Conservation (phyloP, 2,888 invertebrate species). For the Odontomyia ornata region DNA sequence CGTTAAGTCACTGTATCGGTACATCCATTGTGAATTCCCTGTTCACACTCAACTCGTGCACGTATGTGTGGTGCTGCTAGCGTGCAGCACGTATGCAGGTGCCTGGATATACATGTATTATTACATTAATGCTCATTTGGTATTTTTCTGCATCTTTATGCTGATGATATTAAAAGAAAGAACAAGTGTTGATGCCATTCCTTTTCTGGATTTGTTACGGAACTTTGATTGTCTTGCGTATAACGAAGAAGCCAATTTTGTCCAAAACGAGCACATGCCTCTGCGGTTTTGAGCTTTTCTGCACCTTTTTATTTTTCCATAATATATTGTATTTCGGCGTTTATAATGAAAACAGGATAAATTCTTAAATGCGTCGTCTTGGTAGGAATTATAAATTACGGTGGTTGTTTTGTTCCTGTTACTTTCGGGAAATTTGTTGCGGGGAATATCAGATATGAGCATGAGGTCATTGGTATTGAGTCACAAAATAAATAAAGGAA, state of each 20-base stretch:
- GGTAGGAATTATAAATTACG: conserved; percentile 1
- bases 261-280: conserved; percentile 19
- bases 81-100: not conserved
- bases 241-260: conserved; percentile 2
- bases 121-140: not conserved
- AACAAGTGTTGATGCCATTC: conserved; percentile 18
- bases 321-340: not conserved
- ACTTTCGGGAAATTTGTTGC: not conserved
- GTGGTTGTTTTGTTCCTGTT: not conserved
- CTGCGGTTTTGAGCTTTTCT: not conserved
- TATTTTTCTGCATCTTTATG: not conserved
- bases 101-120: too few relatives aligned
- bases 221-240: conserved; percentile 26
- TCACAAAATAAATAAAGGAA: not conserved
- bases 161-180: not conserved
- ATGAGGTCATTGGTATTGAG: conserved; percentile 18
- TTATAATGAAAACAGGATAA: not conserved
- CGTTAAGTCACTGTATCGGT: conserved; percentile 27
- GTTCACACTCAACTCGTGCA: too few relatives aligned
- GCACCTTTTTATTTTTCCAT: not conserved
- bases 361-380: not conserved
- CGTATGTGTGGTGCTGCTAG: not conserved
- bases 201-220: conserved; percentile 15
- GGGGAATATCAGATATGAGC: not conserved
- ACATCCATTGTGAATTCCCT: not conserved